A percentile compares a stretch with the other conserved stretches of the same genome.
Conservation (phyloP, 2,113 vertebrate species). For the Phaetusa simplex region DNA sequence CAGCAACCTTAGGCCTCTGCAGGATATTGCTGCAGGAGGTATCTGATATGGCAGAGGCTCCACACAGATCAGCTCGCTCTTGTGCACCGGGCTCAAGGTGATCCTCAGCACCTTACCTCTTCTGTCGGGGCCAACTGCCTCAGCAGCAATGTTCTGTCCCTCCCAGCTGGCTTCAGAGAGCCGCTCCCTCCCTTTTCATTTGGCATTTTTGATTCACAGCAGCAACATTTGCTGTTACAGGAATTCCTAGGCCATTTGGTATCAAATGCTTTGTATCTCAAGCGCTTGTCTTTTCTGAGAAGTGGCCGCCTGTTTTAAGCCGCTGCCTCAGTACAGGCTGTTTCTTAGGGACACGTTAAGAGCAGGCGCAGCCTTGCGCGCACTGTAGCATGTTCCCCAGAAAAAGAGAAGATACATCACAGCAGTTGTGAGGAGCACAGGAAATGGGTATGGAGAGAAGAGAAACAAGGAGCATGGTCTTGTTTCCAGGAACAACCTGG, state of each 20-base stretch:
- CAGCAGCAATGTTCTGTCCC: neutral
- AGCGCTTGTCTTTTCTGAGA: neutral
- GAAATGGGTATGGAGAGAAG: neutral
- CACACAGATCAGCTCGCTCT: accelerated
- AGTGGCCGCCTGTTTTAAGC: neutral
- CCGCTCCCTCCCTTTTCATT: neutral
- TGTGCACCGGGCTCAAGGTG: neutral
- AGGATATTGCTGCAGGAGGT: conserved; percentile 9
- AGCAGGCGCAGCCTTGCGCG: neutral
- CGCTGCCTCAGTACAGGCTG: accelerated
- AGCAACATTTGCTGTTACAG: neutral
- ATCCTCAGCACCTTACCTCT: neutral
- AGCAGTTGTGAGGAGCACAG: neutral
- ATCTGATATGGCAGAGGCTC: neutral
- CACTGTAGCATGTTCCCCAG: neutral
- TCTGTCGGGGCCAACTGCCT: neutral
- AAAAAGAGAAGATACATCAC: neutral
- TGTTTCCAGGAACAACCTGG: neutral
- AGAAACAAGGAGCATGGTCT: neutral
- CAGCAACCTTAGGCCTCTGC: conserved; percentile 42
- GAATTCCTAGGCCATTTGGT: neutral
- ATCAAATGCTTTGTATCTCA: neutral
- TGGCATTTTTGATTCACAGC: neutral
- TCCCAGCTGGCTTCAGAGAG: neutral
- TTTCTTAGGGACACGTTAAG: neutral